Evolutionary conservation across 1,140 invertebrate species (phyloP).

Genomic region (Papilio polytes): DNA sequence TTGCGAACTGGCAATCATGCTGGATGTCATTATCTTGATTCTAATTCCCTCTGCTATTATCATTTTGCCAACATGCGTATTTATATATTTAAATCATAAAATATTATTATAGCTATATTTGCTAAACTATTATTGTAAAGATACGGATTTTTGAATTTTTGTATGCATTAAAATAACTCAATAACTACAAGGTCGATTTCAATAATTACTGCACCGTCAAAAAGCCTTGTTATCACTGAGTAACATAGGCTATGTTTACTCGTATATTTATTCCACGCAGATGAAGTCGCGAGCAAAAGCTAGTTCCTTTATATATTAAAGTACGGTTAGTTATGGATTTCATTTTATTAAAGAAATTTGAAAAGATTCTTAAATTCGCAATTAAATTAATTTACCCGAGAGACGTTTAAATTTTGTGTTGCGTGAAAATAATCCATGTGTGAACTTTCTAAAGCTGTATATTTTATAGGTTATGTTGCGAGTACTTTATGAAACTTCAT

Average conservation of each 20-base stretch:
- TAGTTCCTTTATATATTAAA: too few relatives aligned
- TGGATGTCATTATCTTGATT: conserved; percentile 35
- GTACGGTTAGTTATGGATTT: neutral
- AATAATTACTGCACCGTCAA: too few relatives aligned
- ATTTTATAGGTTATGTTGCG: neutral
- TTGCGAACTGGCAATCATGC: conserved; percentile 48
- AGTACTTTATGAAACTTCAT: conserved; percentile 25
- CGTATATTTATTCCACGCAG: too few relatives aligned
- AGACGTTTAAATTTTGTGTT: neutral
- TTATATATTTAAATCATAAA: neutral
- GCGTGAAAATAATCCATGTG: neutral
- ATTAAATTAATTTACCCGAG: neutral
- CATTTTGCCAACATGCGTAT: neutral
- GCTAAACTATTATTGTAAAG: too few relatives aligned
- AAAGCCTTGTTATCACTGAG: too few relatives aligned
- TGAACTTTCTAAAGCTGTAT: neutral
- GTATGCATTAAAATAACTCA: too few relatives aligned
- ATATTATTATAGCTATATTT: neutral
- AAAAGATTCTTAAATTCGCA: conserved; percentile 14
- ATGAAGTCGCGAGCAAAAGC: too few relatives aligned
- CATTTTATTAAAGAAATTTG: neutral
- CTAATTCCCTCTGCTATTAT: conserved; percentile 2
- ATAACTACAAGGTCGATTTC: too few relatives aligned
- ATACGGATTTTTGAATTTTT: too few relatives aligned
- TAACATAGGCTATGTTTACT: too few relatives aligned